Percentiles rank a stretch among this genome's conserved stretches.
Conservation (phyloP, 2,888 invertebrate genomes). For the Eubasilissa splendida region DNA sequence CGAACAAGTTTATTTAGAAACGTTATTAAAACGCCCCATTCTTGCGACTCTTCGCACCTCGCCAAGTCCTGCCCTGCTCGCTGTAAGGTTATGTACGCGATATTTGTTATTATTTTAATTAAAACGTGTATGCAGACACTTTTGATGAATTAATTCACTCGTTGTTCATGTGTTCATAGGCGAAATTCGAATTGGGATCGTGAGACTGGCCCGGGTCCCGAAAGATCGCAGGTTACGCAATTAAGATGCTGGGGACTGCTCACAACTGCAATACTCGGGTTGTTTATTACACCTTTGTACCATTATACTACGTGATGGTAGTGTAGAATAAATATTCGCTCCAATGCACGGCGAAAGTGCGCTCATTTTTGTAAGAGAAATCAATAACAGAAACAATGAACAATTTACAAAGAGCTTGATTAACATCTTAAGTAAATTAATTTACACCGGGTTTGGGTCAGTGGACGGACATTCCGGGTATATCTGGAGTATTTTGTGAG, state of each 20-base stretch:
- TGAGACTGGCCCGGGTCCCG: slow-evolving; percentile 25
- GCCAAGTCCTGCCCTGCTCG: too few relatives aligned
- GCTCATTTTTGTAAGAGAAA: background rate
- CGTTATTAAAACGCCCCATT: too few relatives aligned
- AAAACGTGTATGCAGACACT: slow-evolving; percentile 46
- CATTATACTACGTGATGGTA: background rate
- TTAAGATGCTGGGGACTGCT: slow-evolving; percentile 23
- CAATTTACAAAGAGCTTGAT: too few relatives aligned
- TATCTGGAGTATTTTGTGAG: too few relatives aligned
- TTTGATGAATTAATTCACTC: slow-evolving; percentile 34
- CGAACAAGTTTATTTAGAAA: too few relatives aligned
- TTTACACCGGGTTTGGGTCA: too few relatives aligned
- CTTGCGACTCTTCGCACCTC: too few relatives aligned
- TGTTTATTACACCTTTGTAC: slow-evolving; percentile 21
- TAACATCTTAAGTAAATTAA: too few relatives aligned
- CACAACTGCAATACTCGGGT: slow-evolving; percentile 28
- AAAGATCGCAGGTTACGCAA: slow-evolving; percentile 35
- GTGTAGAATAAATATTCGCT: slow-evolving; percentile 2
- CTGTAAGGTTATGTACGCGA: slow-evolving; percentile 4
- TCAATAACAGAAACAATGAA: too few relatives aligned
- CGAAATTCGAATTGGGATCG: slow-evolving; percentile 31
- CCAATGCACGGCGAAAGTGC: slow-evolving; percentile 10
- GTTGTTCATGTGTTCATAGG: slow-evolving; percentile 27
- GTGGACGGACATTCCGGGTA: too few relatives aligned
- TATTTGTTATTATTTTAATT: slow-evolving; percentile 44